phyloP scores from a whole-genome alignment of 1,140 invertebrate genomes.

The Lepidurus arcticus region DNA sequence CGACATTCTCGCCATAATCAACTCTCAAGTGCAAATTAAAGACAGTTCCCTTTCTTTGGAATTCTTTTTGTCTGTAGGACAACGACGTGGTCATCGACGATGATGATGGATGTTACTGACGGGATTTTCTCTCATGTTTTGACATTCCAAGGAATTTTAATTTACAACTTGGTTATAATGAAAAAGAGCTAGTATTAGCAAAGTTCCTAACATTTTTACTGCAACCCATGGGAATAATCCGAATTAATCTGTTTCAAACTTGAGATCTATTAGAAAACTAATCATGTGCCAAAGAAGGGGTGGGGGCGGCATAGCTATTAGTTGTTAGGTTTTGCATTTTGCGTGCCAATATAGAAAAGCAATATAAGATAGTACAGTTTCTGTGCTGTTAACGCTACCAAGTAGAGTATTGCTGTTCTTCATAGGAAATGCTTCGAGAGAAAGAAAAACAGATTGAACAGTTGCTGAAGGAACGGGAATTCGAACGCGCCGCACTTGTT shows the following conservation, averaged over 20 bases:
- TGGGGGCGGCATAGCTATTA: not conserved
- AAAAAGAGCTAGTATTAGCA: not conserved
- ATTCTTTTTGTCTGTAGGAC: slow-evolving; percentile 25
- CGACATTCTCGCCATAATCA: not conserved
- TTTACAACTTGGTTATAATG: too few relatives aligned
- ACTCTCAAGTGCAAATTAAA: not conserved
- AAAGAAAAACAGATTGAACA: slow-evolving; percentile 89
- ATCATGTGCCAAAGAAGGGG: slow-evolving; percentile 5
- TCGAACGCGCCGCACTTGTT: slow-evolving; percentile 75
- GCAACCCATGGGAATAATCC: not conserved
- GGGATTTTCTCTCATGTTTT: not conserved
- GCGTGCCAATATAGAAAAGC: not conserved
- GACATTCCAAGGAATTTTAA: not conserved
- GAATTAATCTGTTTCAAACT: not conserved
- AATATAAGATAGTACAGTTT: not conserved
- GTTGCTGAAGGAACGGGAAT: slow-evolving; percentile 77
- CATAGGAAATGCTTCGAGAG: slow-evolving; percentile 79
- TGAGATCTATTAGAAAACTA: not conserved
- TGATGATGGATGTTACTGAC: slow-evolving; percentile 33
- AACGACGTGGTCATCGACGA: slow-evolving; percentile 29
- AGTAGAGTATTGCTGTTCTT: slow-evolving; percentile 21
- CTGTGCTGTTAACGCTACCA: not conserved
- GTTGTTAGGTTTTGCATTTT: not conserved
- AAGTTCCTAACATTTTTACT: not conserved
- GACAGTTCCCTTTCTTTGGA: slow-evolving; percentile 9